These are phyloP conservation scores for Catagonus wagneri DNA, from an alignment of 2,113 vertebrate genomes.

Conservation along the genomic window DNA sequence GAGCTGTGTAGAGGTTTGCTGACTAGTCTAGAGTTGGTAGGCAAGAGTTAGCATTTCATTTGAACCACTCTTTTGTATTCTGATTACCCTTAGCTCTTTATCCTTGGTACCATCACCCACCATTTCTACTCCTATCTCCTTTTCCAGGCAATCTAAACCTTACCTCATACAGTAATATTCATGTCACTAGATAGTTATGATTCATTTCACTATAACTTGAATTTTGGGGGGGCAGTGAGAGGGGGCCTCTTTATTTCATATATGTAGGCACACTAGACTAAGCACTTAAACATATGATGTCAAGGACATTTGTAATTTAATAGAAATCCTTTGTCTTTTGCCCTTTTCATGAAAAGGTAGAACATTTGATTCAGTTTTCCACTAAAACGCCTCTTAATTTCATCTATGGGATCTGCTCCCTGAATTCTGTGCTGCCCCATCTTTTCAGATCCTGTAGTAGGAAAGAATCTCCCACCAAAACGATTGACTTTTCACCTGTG, in stretches of 20 bases:
- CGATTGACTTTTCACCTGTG: neutral
- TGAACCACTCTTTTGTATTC: conserved; percentile 78
- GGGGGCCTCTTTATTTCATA: conserved; percentile 59
- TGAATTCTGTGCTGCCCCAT: neutral
- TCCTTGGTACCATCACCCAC: neutral
- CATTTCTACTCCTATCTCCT: neutral
- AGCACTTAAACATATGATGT: conserved; percentile 17
- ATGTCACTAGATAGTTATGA: conserved; percentile 66
- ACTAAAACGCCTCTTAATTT: neutral
- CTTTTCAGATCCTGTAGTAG: neutral
- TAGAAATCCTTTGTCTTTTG: neutral
- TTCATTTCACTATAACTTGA: conserved; percentile 72
- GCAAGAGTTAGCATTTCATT: conserved; percentile 73
- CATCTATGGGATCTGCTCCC: neutral
- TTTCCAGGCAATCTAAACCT: neutral
- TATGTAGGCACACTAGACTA: conserved; percentile 32
- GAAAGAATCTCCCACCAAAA: neutral
- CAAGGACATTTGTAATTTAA: neutral
- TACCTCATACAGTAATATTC: neutral
- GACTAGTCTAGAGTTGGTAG: conserved; percentile 74
- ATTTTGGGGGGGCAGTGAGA: neutral
- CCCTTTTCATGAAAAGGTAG: neutral
- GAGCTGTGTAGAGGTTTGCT: conserved; percentile 72
- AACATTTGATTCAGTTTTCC: neutral
- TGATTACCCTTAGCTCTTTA: conserved; percentile 69